phyloP scores from a whole-genome alignment of 2,797 vertebrate genomes.

The Labeo calbasu region DNA sequence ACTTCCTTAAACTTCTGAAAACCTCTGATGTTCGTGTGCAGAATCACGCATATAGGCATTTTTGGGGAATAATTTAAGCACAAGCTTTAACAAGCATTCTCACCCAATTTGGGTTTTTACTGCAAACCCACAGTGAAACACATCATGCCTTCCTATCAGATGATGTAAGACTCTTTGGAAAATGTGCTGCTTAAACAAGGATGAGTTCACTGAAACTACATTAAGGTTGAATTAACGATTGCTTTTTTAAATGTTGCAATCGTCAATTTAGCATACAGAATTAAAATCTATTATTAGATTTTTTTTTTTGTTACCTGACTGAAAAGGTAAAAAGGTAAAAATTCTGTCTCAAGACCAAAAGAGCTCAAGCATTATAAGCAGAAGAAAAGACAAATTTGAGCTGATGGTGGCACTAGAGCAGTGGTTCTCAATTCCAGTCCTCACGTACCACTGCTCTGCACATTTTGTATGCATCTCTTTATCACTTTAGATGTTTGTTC shows the following conservation, averaged over 20 bases:
- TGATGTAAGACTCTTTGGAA: slow-evolving; percentile 17
- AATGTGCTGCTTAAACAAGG: background rate
- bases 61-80: background rate
- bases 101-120: slow-evolving; percentile 6
- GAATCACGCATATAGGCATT: background rate
- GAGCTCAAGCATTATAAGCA: background rate
- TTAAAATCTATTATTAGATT: background rate
- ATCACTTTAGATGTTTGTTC: too few relatives aligned
- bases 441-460: too few relatives aligned
- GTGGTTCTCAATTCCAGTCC: too few relatives aligned
- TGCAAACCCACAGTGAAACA: slow-evolving; percentile 23
- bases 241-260: background rate
- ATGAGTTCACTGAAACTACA: background rate
- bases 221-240: background rate
- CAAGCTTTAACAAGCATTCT: background rate
- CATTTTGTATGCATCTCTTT: too few relatives aligned
- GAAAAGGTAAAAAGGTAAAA: background rate
- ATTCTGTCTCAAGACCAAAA: background rate
- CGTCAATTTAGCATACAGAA: background rate
- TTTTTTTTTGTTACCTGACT: background rate
- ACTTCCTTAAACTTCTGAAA: background rate
- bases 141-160: slow-evolving; percentile 22
- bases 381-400: background rate
- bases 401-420: background rate
- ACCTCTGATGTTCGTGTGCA: background rate